A percentile compares a stretch with the other conserved stretches of the same genome.
These are phyloP conservation scores for Drosophila sp. DNA, from an alignment of 1,140 invertebrate genomes.

Conservation along the genomic window DNA sequence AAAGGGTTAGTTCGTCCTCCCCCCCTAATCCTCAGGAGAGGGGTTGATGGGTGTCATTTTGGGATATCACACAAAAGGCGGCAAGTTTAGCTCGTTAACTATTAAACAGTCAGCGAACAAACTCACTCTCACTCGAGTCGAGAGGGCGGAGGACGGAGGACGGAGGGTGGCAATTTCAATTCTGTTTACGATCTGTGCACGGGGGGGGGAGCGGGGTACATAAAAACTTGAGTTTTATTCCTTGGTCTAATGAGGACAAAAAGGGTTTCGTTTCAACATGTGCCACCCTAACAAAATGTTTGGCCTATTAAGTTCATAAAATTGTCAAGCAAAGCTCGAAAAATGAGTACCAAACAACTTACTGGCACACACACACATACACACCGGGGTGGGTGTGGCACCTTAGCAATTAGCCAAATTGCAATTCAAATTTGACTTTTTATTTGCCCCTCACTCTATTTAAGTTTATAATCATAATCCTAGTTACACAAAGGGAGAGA, in stretches of 20 bases:
- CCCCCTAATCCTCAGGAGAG: neutral
- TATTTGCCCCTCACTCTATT: conserved; percentile 8
- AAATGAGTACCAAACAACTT: conserved; percentile 47
- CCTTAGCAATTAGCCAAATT: conserved; percentile 77
- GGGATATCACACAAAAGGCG: conserved; percentile 56
- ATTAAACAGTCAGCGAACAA: conserved; percentile 62
- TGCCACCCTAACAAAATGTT: conserved; percentile 45
- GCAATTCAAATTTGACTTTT: conserved; percentile 45
- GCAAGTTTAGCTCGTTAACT: conserved; percentile 75
- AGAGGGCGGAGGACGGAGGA: neutral
- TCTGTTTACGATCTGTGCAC: conserved; percentile 69
- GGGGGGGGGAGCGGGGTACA: conserved; percentile 21
- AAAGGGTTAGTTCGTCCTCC: conserved; percentile 21
- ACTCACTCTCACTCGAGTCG: neutral
- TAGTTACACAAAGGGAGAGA: neutral
- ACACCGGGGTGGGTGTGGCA: conserved; percentile 28
- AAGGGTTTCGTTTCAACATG: conserved; percentile 43
- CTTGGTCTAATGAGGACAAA: conserved; percentile 68
- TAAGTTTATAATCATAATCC: conserved; percentile 5
- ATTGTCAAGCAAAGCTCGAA: conserved; percentile 58
- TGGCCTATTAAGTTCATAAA: conserved; percentile 73
- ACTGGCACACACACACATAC: conserved; percentile 19
- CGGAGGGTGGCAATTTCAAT: conserved; percentile 57
- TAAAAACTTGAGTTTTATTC: conserved; percentile 81
- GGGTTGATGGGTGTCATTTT: conserved; percentile 18